A percentile compares a stretch with the other conserved stretches of the same genome.
Conservation (phyloP, 2,888 invertebrate genomes). For the Drosophila niveifrons region DNA sequence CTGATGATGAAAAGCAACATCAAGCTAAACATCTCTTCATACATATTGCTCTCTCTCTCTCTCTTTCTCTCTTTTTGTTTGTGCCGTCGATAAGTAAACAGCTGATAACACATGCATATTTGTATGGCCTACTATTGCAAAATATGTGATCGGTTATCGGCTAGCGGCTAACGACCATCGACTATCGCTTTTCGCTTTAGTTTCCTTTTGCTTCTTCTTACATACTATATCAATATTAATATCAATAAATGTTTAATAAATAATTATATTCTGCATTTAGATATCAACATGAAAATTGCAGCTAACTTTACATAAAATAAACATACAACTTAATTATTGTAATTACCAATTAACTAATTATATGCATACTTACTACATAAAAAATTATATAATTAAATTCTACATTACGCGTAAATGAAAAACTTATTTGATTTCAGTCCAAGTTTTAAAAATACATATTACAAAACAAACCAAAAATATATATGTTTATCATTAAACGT, state of each 20-base stretch:
- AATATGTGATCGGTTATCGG: slow-evolving; percentile 29
- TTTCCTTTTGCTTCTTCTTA: slow-evolving; percentile 27
- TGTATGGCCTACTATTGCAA: slow-evolving; percentile 8
- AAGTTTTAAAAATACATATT: slow-evolving; percentile 61
- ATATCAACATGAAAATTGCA: slow-evolving; percentile 46
- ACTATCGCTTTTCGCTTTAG: slow-evolving; percentile 42
- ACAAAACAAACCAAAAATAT: slow-evolving; percentile 21
- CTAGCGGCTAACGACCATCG: slow-evolving; percentile 29
- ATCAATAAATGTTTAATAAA: slow-evolving; percentile 15
- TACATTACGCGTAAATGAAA: slow-evolving; percentile 65
- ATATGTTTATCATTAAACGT: slow-evolving; percentile 33
- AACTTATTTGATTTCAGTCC: slow-evolving; percentile 80
- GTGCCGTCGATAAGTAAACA: slow-evolving; percentile 18
- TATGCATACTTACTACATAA: slow-evolving; percentile 31
- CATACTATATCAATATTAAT: slow-evolving; percentile 12
- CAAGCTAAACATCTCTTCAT: slow-evolving; percentile 22
- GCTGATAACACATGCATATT: slow-evolving; percentile 4
- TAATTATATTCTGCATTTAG: slow-evolving; percentile 24
- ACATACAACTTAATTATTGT: slow-evolving; percentile 37
- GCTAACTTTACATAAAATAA: slow-evolving; percentile 47
- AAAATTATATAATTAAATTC: slow-evolving; percentile 19
- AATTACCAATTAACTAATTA: slow-evolving; percentile 28
- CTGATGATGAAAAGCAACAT: slow-evolving; percentile 9
- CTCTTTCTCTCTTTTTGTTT: slow-evolving; percentile 1
- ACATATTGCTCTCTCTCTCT: slow-evolving; percentile 28